Conservation (phyloP, 2,888 invertebrate species). For the Napeogenes sylphis region DNA sequence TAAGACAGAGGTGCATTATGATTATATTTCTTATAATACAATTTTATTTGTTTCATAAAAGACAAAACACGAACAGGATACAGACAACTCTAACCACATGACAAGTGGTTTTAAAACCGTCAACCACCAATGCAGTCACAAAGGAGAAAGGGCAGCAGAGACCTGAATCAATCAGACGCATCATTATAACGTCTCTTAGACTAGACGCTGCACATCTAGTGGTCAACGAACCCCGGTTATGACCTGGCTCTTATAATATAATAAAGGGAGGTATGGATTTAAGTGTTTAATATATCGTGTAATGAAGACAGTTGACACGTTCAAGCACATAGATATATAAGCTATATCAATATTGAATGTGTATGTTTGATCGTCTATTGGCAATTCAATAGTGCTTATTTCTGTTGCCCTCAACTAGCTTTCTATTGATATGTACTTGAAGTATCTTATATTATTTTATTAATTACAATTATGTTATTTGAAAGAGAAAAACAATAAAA, state of each 20-base stretch:
- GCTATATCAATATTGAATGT: no score
- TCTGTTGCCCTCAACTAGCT: no score
- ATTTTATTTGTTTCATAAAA: neutral
- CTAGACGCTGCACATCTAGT: constrained; percentile 25
- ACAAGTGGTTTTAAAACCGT: neutral
- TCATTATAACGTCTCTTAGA: constrained; percentile 28
- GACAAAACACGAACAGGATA: neutral
- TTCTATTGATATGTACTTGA: no score
- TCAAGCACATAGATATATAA: no score
- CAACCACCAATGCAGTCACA: neutral
- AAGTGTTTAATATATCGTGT: neutral
- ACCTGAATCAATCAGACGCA: constrained; percentile 30
- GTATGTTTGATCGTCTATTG: no score
- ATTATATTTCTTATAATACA: no score
- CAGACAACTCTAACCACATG: neutral
- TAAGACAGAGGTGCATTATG: no score
- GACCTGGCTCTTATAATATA: constrained; percentile 13
- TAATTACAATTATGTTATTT: no score
- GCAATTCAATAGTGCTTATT: no score
- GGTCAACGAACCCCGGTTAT: constrained; percentile 18
- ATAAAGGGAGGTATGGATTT: neutral
- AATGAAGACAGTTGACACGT: neutral
- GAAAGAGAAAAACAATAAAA: no score
- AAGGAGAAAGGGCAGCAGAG: constrained; percentile 17
- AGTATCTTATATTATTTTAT: no score